Conservation (phyloP, 2,113 vertebrate genomes). For the Chauna torquata region DNA sequence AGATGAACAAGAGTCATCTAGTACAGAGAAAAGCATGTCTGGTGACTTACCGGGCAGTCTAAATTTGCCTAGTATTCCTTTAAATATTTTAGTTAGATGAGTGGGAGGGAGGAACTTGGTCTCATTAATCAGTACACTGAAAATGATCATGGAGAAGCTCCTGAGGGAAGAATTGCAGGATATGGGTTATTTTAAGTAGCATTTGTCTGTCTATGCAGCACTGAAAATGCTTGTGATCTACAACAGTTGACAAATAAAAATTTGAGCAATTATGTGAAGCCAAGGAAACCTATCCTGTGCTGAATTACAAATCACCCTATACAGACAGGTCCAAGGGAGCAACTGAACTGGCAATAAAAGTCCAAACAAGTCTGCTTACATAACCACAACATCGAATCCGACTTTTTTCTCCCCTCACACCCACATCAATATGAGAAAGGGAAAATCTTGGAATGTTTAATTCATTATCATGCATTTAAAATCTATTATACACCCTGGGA, state of each 20-base stretch:
- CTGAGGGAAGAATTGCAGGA: conserved; percentile 1
- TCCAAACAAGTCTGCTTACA: not conserved
- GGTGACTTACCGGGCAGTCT: not conserved
- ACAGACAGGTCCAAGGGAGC: not conserved
- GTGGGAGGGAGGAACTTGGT: conserved; percentile 12
- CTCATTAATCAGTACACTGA: conserved; percentile 3
- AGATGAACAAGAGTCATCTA: not conserved
- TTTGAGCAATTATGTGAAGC: conserved; percentile 15
- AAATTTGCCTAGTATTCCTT: conserved; percentile 12
- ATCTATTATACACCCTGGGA: not conserved
- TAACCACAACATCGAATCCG: not conserved
- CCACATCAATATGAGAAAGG: not conserved
- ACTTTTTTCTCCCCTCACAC: not conserved
- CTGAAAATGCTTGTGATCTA: conserved; percentile 30
- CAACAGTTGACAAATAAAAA: conserved; percentile 52
- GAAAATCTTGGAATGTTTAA: conserved; percentile 5
- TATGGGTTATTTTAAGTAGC: conserved; percentile 25
- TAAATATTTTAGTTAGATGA: conserved; percentile 36
- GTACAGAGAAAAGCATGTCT: not conserved
- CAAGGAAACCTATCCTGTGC: not conserved
- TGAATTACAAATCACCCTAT: not conserved
- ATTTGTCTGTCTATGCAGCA: conserved; percentile 8
- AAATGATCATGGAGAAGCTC: conserved; percentile 26
- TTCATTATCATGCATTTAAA: not conserved
- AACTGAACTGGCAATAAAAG: conserved; percentile 4